Evolutionary conservation across 2,888 invertebrate genomes (phyloP), one percentile per base, ranked within the genome.

Genomic region (Acanthosepion lycidas): DNA sequence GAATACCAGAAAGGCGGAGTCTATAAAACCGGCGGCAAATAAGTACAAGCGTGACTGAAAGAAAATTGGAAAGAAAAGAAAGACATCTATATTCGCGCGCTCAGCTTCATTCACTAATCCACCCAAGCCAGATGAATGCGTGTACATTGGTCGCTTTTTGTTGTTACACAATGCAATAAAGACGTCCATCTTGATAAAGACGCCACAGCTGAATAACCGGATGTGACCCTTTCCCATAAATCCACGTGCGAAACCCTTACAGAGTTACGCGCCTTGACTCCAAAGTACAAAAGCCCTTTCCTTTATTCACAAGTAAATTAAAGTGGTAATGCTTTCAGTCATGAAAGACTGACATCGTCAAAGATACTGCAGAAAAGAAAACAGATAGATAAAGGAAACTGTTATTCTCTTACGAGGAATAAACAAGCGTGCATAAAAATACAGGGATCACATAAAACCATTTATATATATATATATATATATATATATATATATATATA

Each of bases 101-200:
- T 23, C 26, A 26, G 26, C 64, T 64, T 26, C 28, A 64, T 64
- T 8, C 64, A 0, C 20, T 64, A 64, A 64, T 64, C 20, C 8
- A 64, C 26, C 64, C 64, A 23, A 64, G 64, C 6, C 64, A 64
- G 26, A 64, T 64, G 28, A 64, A 64, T 64, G 64, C 26, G 64
- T 51, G 51, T 51, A 51, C 51, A 18, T 53, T 53, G 15, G 15
- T 78, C 78, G n/a, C 78, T 33, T n/a, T 78, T 78, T n/a, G 78
- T 78, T n/a, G n/a, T 78, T 78, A 78, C 78, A 78, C 78, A 78
- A 78, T 78, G 78, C n/a, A 78, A 78, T 78, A 78, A 78, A 78
- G 78, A 78, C n/a, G 78, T 78, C 33, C 15, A 78, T 78, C 78
- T 78, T 78, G 78, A 78, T 78, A 78, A 78, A 78, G 78, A 78